Evolutionary conservation across 2,888 invertebrate species (phyloP).

Genomic region (Ptychoptera albimana): DNA sequence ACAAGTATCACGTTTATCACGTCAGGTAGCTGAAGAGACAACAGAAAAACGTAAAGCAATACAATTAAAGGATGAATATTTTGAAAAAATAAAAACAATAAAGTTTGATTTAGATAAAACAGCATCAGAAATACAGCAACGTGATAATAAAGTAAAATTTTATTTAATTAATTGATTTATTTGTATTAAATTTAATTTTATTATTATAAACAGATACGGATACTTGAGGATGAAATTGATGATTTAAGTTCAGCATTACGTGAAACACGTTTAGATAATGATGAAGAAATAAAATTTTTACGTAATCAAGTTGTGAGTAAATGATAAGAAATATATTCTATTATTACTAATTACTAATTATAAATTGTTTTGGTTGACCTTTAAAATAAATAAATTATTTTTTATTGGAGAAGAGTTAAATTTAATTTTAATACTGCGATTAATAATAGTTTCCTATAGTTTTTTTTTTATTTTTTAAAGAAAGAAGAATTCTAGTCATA

Average conservation of each 20-base stretch:
- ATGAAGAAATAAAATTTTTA: conserved; percentile 36
- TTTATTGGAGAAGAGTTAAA: no score
- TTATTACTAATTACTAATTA: no score
- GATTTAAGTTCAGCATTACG: conserved; percentile 50
- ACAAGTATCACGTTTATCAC: conserved; percentile 71
- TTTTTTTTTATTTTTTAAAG: no score
- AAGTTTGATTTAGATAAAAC: conserved; percentile 25
- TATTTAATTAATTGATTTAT: no score
- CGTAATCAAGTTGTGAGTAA: conserved; percentile 41
- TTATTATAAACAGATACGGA: conserved; percentile 27
- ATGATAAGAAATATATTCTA: not conserved
- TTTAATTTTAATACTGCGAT: no score
- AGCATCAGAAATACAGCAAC: conserved; percentile 21
- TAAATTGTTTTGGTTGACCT: no score
- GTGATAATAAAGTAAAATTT: conserved; percentile 23
- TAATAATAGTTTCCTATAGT: no score
- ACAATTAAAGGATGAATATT: conserved; percentile 46
- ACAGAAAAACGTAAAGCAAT: conserved; percentile 61
- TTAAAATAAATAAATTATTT: no score
- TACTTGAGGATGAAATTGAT: conserved; percentile 57
- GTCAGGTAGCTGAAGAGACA: conserved; percentile 73
- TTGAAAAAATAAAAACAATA: conserved; percentile 38
- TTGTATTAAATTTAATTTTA: not conserved
- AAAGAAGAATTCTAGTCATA: no score
- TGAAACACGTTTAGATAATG: conserved; percentile 32